Evolutionary conservation across 2,113 vertebrate species (phyloP), one percentile per base, ranked within the genome.

Genomic region (Epinephelus lanceolatus): DNA sequence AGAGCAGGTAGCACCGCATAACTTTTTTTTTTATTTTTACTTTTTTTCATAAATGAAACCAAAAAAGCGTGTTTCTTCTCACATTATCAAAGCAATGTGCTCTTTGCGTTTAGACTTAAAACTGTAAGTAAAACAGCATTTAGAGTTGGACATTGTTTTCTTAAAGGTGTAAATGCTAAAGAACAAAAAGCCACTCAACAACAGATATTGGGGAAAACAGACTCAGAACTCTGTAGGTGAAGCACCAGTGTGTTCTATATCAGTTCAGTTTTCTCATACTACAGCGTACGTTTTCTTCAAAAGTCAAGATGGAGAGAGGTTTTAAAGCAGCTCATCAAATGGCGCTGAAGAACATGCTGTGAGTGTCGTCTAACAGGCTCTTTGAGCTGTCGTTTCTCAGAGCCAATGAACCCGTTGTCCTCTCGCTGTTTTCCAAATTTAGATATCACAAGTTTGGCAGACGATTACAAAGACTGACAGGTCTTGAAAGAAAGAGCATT

Each of bases 361-460:
- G 49, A 57, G 15, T 21, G 0, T 4, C 10, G 15, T 47, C 57
- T 33, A 47, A 14, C 72, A 40, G 56, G 62, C 63, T 59, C 73
- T 78, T 62, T 52, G 27, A 76, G 74, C 49, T 15, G 57, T 30
- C 17, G 4, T 40, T 52, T 47, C 13, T n/a, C 61, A 33, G 25
- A 66, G 69, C 59, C 12, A 5, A 30, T 76, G 85, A 89, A 89
- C 84, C 60, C 71, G 5, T 18, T 60, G 81, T 63, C 81, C 81
- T 82, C 69, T 9, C 25, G 0, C 60, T 49, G 73, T 55, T 59
- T 75, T 88, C 86, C 70, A 83, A 49, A 88, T 83, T 75, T 86
- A 88, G 86, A 88, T 53, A 53, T 80, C 53, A 73, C 76, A 77
- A 69, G 79, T 83, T 75, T 67, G 40, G 17, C 52, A 83, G 76